Evolutionary conservation across 2,888 invertebrate species (phyloP), one percentile per base, ranked within the genome.

Genomic region (Elysia crispata): DNA sequence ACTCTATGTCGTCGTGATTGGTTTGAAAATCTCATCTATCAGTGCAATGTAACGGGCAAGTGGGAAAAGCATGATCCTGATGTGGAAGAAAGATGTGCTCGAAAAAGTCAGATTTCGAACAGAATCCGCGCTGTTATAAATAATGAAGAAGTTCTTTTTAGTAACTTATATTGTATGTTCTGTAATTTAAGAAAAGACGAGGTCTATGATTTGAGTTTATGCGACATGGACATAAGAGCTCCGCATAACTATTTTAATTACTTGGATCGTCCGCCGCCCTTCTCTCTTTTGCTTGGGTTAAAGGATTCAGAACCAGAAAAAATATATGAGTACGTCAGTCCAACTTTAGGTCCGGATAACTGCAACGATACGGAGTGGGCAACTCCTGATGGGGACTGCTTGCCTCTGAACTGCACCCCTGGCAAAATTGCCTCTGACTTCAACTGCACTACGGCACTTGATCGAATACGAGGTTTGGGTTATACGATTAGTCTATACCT

Each of bases 101-200:
- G 8, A 20, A 23, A 15, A 28, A 28, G 31, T 5, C 5, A 31
- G 1, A n/a, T 1, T 18, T 20, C 1, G 13, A 20, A 6, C 23
- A n/a, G n/a, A n/a, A n/a, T n/a, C n/a, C n/a, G n/a, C n/a, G n/a
- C n/a, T n/a, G n/a, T n/a, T n/a, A n/a, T n/a, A n/a, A n/a, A n/a
- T n/a, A n/a, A n/a, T n/a, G n/a, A n/a, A n/a, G n/a, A n/a, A n/a
- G n/a, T n/a, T n/a, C 31, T 54, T 18, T 79, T 62, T 25, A 30
- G 64, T 13, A 79, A 79, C 23, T 50, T 79, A 0, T 79, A 73
- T 28, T 79, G 73, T 31, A 73, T 66, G n/a, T 31, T 73, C 1
- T 79, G 79, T 23, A 72, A 72, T 18, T n/a, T n/a, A n/a, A n/a
- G n/a, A n/a, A 50, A 66, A 67, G 54, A 76, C 8, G 11, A 30